These are phyloP conservation scores for Drosophila limbata DNA, from an alignment of 2,888 invertebrate species.

Conservation along the genomic window DNA sequence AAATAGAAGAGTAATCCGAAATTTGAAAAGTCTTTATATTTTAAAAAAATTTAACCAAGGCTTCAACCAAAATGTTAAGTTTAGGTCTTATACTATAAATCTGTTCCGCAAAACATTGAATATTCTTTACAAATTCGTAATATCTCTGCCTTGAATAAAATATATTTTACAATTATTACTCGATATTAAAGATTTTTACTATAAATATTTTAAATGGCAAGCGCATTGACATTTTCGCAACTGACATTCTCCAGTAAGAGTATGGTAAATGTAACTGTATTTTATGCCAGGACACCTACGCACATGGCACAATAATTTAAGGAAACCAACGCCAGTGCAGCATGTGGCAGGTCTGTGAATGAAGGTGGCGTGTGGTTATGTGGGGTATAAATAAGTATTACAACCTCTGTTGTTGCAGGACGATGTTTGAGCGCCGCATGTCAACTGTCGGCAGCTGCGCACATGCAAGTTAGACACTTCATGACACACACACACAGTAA, in stretches of 20 bases:
- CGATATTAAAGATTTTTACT: neutral
- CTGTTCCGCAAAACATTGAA: too few relatives aligned
- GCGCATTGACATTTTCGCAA: neutral
- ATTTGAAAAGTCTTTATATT: too few relatives aligned
- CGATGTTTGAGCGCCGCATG: conserved; percentile 66
- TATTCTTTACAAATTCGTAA: too few relatives aligned
- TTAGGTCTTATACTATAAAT: too few relatives aligned
- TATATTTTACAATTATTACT: neutral
- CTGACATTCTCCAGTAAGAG: conserved; percentile 4
- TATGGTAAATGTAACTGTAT: conserved; percentile 52
- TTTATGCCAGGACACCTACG: conserved; percentile 57
- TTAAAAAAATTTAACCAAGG: too few relatives aligned
- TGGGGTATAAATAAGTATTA: conserved; percentile 50
- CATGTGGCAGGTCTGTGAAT: neutral
- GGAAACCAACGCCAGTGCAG: conserved; percentile 51
- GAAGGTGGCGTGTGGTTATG: conserved; percentile 16
- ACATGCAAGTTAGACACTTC: conserved; percentile 76
- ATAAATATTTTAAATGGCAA: neutral
- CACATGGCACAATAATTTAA: conserved; percentile 57
- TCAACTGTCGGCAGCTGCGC: conserved; percentile 75
- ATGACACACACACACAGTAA: conserved; percentile 44
- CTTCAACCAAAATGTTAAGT: too few relatives aligned
- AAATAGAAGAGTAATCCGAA: too few relatives aligned
- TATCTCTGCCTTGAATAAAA: neutral
- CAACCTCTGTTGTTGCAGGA: conserved; percentile 45